Evolutionary conservation across 1,140 invertebrate species (phyloP).

Genomic region (Pseudomyrmex dendroicus): DNA sequence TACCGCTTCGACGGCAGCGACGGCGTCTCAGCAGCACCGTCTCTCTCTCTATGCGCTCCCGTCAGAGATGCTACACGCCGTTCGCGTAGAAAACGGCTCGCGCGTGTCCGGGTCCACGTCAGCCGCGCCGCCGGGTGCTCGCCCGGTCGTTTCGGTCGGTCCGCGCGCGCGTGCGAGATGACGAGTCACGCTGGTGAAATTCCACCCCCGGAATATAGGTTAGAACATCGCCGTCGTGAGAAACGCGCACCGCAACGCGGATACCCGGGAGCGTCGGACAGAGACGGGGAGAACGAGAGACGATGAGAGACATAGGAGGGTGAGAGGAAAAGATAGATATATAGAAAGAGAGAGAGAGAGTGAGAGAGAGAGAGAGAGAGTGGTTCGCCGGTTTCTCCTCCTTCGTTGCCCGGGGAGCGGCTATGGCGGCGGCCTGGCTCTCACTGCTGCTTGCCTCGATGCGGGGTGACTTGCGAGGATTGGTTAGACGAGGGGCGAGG

Average conservation of each 20-base stretch:
- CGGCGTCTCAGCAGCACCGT: neutral
- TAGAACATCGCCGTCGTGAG: conserved; percentile 22
- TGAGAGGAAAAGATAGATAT: conserved; percentile 49
- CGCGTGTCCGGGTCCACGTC: conserved; percentile 56
- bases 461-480: conserved; percentile 65
- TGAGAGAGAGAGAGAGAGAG: conserved; percentile 58
- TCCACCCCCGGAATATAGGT: conserved; percentile 44
- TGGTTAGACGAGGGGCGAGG: conserved; percentile 60
- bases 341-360: conserved; percentile 28
- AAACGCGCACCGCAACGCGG: conserved; percentile 48
- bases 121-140: conserved; percentile 46
- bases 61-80: conserved; percentile 29
- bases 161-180: conserved; percentile 28
- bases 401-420: conserved; percentile 78
- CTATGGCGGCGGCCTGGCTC: conserved; percentile 84
- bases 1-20: conserved; percentile 45
- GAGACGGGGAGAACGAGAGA: conserved; percentile 41
- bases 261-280: conserved; percentile 44
- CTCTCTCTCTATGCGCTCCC: conserved; percentile 26
- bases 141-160: conserved; percentile 17
- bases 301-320: conserved; percentile 26
- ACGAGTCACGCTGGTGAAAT: conserved; percentile 39
- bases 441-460: conserved; percentile 78
- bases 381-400: conserved; percentile 68
- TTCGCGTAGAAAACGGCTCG: conserved; percentile 9